Base-by-base conservation (phyloP, 2,797 vertebrate species). In the Tangara arthus region DNA sequence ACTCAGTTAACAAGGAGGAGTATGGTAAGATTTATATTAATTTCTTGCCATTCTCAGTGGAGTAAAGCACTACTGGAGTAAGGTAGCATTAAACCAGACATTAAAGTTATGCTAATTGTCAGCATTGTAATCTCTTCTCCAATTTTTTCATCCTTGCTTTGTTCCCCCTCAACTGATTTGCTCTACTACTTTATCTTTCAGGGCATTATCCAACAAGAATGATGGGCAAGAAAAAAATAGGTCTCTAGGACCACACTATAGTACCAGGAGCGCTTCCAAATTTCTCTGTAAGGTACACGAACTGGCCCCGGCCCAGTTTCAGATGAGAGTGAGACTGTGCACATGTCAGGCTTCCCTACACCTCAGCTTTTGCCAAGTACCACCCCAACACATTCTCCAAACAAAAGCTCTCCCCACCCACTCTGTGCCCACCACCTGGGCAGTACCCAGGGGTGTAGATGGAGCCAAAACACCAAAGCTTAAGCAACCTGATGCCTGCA, bases 401-500 rank as follows among this genome's bases (percentile, higher is more conserved):
- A 95, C 15, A 82, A 78, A 84, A 94, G 22, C 4, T 59, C 42
- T 95, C 52, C 80, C 78, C 75, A 70, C 66, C 35, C 39, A 56
- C 39, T 15, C 47, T 19, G 47, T 88, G 41, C 59, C 86, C 77
- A 50, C 13, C 60, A 91, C 37, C 28, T 1, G 35, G 57, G 72
- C 6, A 7, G 19, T 76, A 89, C 85, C 59, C 59, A 53, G 35
- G 70, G 37, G 59, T 59, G 12, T 37, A 90, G 49, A 68, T 56
- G 34, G 32, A 94, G 86, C 80, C 90, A 95, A 81, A 93, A 72
- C 20, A 30, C 55, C 73, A 72, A 87, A 84, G 39, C 27, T 41
- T n/a, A 76, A 70, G 88, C 59, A 95, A 90, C 41, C 19, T 76
- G 82, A 93, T 93, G 52, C 83, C 83, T 90, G 34, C 63, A 60